Evolutionary conservation across 30 jellyfish, hydroid and myxozoan species (phyloP).

Genomic region (Aurelia sp.): DNA sequence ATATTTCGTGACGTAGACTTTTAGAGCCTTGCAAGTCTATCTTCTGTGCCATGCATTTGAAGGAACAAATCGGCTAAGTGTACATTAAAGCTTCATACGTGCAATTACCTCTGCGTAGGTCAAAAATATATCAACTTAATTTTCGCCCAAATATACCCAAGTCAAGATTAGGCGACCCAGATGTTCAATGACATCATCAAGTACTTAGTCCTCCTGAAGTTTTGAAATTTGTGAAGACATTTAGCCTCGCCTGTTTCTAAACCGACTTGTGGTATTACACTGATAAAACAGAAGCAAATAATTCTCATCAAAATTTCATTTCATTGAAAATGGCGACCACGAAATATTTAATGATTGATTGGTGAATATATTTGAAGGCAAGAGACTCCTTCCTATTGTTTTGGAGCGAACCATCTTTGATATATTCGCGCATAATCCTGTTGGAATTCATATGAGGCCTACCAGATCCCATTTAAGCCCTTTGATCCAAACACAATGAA

Average conservation of each 20-base stretch:
- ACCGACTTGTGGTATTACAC: not conserved
- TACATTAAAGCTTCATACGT: no score
- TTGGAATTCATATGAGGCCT: constrained; percentile 53
- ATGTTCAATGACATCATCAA: not conserved
- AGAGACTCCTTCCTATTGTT: constrained; percentile 41
- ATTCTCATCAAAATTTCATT: constrained; percentile 37
- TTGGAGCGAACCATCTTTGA: constrained; percentile 32
- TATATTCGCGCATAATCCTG: constrained; percentile 17
- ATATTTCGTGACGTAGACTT: no score
- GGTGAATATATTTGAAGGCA: constrained; percentile 35
- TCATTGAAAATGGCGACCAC: constrained; percentile 30
- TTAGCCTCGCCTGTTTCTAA: not conserved
- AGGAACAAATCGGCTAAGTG: no score
- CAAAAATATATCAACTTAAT: no score
- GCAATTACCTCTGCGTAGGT: no score
- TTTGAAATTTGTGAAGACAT: not conserved
- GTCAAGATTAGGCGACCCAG: not conserved
- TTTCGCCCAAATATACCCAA: no score
- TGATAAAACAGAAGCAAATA: not conserved
- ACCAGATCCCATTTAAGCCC: constrained; percentile 38
- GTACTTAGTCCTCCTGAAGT: not conserved
- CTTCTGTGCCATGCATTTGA: no score
- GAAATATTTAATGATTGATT: constrained; percentile 29
- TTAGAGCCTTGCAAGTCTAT: no score
- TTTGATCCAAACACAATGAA: constrained; percentile 37